phyloP scores from a whole-genome alignment of 64 coral and sea anemone genomes.

The Exaiptasia diaphana region DNA sequence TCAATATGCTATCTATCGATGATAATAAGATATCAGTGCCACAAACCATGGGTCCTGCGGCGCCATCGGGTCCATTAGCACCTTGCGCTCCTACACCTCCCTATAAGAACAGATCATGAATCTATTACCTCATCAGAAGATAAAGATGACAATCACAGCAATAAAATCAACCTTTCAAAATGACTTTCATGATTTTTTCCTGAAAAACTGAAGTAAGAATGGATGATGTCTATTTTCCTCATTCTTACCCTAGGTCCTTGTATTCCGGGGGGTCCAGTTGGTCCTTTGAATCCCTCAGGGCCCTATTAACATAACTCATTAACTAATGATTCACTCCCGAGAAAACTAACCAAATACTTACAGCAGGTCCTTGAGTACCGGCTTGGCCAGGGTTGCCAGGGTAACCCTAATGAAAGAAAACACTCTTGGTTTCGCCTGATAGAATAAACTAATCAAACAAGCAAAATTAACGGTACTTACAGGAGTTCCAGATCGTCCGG shows the following conservation, averaged over 20 bases:
- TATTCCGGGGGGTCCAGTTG: conserved; percentile 4
- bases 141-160: no score
- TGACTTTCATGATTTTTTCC: no score
- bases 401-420: conserved; percentile 5
- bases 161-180: no score
- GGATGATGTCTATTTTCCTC: neutral
- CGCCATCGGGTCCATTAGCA: neutral
- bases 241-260: conserved; percentile 18
- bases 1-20: neutral
- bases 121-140: no score
- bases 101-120: neutral
- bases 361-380: neutral
- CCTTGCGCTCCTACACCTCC: neutral
- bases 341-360: neutral
- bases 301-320: neutral
- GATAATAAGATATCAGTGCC: neutral
- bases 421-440: neutral
- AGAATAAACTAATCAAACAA: neutral
- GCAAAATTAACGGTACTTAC: no score
- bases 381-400: conserved; percentile 19
- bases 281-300: conserved; percentile 7
- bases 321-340: neutral
- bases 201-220: no score
- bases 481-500: neutral
- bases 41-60: neutral